Evolutionary conservation across 2,797 vertebrate species (phyloP), one percentile per base, ranked within the genome.

Genomic region (Aphelocoma californica): DNA sequence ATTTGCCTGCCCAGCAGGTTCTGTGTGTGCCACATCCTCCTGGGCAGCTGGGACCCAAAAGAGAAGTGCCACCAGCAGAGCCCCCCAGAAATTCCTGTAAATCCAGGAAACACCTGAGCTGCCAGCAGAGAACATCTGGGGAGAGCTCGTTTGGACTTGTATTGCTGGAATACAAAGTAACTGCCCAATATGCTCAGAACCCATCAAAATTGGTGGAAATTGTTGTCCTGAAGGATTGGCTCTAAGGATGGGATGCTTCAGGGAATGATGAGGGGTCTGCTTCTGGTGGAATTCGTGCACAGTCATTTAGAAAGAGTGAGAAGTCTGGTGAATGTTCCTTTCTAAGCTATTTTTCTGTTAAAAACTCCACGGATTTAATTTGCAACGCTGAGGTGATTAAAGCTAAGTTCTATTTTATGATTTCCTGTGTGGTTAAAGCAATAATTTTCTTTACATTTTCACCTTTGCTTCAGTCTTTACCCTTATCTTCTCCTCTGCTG

Each of bases 341-440:
- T 79, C 28, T 14, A 28, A 82, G 45, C 10, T 15, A 2, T 21
- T n/a, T 61, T 77, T 9, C 28, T n/a, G 53, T 42, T 4, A 25
- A 87, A 81, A 75, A 5, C 42, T 58, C 45, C 12, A 4, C 1
- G 1, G 61, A 13, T 88, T 58, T 45, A 18, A 7, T 42, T 69
- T 20, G 25, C 13, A 82, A 69, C 3, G 21, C 57, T 44, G 69
- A 78, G 18, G 34, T 60, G 86, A 86, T 95, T 89, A 92, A 87
- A 90, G 66, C 14, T 31, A 31, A 54, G 21, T n/a, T 91, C 31
- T 83, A 4, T 26, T 81, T 79, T 7, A 28, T 54, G 54, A 80
- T 90, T 90, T 94, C 77, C 85, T 77, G 7, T 9, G 73, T 70
- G 90, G 92, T 62, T 95, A 72, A 81, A 75, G 60, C 65, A 73